phyloP scores from a whole-genome alignment of 2,888 invertebrate genomes.

The Eumerus sabulonum region DNA sequence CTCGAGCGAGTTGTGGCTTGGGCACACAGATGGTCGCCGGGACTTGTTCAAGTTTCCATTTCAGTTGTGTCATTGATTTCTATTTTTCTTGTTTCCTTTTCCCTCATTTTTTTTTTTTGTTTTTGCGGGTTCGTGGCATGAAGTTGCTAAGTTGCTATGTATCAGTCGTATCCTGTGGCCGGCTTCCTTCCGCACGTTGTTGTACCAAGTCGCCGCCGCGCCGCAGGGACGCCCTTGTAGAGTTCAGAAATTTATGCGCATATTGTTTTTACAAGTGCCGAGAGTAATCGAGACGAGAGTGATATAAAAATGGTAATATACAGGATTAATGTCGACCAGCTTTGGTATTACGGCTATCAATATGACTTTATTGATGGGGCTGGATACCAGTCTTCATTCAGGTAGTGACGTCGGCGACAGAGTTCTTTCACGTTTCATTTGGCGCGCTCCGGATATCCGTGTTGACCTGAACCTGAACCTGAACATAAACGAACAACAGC shows the following conservation, averaged over 20 bases:
- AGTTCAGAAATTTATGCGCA: slow-evolving; percentile 60
- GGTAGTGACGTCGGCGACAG: slow-evolving; percentile 37
- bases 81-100: slow-evolving; percentile 10
- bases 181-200: slow-evolving; percentile 42
- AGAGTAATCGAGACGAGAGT: slow-evolving; percentile 66
- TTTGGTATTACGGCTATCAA: slow-evolving; percentile 64
- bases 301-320: slow-evolving; percentile 68
- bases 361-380: slow-evolving; percentile 61
- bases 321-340: slow-evolving; percentile 64
- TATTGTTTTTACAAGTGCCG: slow-evolving; percentile 65
- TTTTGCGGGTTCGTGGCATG: neutral
- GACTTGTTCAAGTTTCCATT: slow-evolving; percentile 67
- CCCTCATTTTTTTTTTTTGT: neutral
- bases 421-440: slow-evolving; percentile 43
- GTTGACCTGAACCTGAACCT: slow-evolving; percentile 10
- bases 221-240: neutral
- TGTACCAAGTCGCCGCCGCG: neutral
- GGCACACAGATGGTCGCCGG: slow-evolving; percentile 59
- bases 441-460: neutral
- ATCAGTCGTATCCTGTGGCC: slow-evolving; percentile 38
- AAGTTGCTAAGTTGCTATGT: slow-evolving; percentile 14
- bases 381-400: slow-evolving; percentile 22
- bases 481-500: slow-evolving; percentile 1
- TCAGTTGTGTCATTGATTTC: slow-evolving; percentile 59
- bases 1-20: neutral